A percentile compares a stretch with the other conserved stretches of the same genome.
phyloP scores from a whole-genome alignment of 2,113 vertebrate species.

The Ursus arctos region DNA sequence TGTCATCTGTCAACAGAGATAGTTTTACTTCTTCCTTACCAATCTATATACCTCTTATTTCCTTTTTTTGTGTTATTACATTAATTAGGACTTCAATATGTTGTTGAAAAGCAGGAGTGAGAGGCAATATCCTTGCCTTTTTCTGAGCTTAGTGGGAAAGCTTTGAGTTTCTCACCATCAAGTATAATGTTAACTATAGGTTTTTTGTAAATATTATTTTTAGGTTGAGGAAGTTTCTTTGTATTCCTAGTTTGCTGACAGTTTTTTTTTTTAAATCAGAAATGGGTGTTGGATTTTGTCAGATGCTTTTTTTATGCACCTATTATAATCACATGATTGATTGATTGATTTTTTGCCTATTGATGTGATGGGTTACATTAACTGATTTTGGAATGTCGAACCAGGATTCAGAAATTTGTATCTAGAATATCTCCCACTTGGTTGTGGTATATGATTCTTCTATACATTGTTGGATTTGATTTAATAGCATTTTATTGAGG shows the following conservation, averaged over 20 bases:
- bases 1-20: not conserved
- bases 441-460: not conserved
- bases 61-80: not conserved
- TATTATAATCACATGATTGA: not conserved
- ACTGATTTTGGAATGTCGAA: not conserved
- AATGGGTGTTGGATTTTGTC: not conserved
- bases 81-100: not conserved
- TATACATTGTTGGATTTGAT: conserved; percentile 2
- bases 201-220: not conserved
- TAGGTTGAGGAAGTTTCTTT: not conserved
- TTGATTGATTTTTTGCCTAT: not conserved
- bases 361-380: not conserved
- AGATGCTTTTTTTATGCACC: not conserved
- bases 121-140: not conserved
- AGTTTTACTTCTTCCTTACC: not conserved
- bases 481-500: not conserved
- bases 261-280: not conserved
- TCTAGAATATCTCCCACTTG: not conserved
- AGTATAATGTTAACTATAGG: not conserved
- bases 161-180: not conserved
- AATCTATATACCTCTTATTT: not conserved
- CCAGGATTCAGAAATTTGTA: not conserved
- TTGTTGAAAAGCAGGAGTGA: not conserved
- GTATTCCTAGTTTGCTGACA: not conserved
- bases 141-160: not conserved